Base-by-base conservation (phyloP, 1,140 invertebrate genomes). In the Hormaphis cornu region DNA sequence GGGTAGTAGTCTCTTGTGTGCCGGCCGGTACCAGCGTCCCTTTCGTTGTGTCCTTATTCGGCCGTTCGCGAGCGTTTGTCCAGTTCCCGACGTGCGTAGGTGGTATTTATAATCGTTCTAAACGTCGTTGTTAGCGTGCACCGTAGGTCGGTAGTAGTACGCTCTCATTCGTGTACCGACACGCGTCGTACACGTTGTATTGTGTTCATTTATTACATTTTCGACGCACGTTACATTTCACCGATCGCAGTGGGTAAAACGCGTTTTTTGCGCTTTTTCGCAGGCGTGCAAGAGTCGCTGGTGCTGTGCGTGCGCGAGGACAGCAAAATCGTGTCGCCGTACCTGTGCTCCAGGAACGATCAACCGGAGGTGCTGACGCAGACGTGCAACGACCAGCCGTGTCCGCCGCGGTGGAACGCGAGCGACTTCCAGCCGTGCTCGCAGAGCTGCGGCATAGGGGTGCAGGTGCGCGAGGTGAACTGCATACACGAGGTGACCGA, bases 401-500 rank as follows among this genome's bases (percentile, higher is more conserved):
- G 94, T 77, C 89, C 90, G 10, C 90, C 90, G 0, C 82, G 87
- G 80, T 94, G 93, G 92, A 94, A 88, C 78, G 90, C 84, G 73
- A 88, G 87, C 20, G 88, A 90, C 48, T 91, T 90, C 77, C 87
- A 86, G 10, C 82, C 86, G 24, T 87, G 86, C 54, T 74, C 74
- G 16, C 74, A 75, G n/a, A 71, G 69, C 33, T 75, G 74, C 35
- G 75, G 95, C 44, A 89, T 95, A 44, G 95, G 96, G 0, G 89
- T 92, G 72, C 89, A 91, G 79, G 90, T 87, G 0, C 80, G 90
- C 63, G 89, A 92, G 75, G 89, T 92, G 53, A 89, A 86, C 71
- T 98, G 96, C 79, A 91, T 97, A 74, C 94, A 97, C 76, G 92
- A 95, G 79, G 88, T 93, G 9, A 91, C 89, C 0, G 82, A 89